phyloP scores from a whole-genome alignment of 2,113 vertebrate species.

The Chlorocebus sabaeus region DNA sequence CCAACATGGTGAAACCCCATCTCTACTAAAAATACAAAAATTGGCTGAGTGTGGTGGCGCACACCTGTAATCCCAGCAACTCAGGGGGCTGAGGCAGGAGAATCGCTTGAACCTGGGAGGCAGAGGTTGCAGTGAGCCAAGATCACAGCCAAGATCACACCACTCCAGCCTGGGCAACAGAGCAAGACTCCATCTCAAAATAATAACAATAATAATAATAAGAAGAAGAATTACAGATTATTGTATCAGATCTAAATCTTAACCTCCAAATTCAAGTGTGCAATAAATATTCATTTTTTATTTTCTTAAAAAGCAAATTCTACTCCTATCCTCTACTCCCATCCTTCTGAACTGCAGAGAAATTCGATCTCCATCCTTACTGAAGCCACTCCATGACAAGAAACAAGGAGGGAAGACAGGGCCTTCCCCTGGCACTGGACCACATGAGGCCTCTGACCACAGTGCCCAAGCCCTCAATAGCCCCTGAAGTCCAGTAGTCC shows the following conservation, averaged over 20 bases:
- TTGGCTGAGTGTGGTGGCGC: no score
- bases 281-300: not conserved
- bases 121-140: no score
- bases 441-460: not conserved
- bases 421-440: not conserved
- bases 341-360: not conserved
- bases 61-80: no score
- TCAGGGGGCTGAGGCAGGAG: no score
- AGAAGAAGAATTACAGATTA: not conserved
- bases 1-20: no score
- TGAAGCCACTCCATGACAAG: not conserved
- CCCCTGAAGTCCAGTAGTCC: not conserved
- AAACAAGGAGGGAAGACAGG: not conserved
- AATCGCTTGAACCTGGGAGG: no score
- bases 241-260: not conserved
- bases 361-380: not conserved
- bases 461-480: no score
- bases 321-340: not conserved
- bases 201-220: no score
- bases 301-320: not conserved
- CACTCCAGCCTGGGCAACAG: no score
- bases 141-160: no score
- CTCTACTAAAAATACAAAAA: no score
- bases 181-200: no score
- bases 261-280: not conserved